These are phyloP conservation scores for Sarcoramphus papa DNA, from an alignment of 2,797 vertebrate species.

Conservation along the genomic window DNA sequence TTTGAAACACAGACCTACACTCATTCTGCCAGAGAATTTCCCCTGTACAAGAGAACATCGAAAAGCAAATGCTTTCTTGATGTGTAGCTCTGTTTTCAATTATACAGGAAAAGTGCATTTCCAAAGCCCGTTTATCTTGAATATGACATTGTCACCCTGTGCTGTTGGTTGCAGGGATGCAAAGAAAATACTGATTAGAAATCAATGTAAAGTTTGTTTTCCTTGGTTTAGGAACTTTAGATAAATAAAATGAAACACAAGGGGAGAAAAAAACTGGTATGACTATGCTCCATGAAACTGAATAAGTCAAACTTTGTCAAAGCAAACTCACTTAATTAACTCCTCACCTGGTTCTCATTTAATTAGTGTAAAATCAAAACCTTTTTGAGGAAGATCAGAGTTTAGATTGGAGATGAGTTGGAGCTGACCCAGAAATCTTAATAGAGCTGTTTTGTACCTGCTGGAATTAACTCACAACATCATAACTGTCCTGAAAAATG, in stretches of 20 bases:
- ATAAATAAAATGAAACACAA: background rate
- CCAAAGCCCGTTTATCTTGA: slow-evolving; percentile 43
- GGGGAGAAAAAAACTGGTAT: background rate
- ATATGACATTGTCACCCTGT: slow-evolving; percentile 31
- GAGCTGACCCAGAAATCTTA: background rate
- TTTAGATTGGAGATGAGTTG: background rate
- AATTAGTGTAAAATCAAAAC: slow-evolving; percentile 4
- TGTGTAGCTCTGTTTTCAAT: slow-evolving; percentile 28
- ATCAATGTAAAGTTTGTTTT: background rate
- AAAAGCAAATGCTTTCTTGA: slow-evolving; percentile 37
- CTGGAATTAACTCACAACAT: background rate
- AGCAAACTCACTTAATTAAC: background rate
- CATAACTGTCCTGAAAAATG: background rate
- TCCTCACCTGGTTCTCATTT: background rate
- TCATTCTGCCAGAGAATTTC: slow-evolving; percentile 18
- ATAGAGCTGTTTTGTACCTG: background rate
- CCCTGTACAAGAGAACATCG: background rate
- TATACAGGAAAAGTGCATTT: slow-evolving; percentile 38
- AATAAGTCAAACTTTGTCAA: background rate
- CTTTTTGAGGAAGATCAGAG: background rate
- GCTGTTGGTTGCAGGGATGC: background rate
- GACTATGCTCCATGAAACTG: background rate
- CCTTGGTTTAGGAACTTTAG: background rate
- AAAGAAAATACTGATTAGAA: slow-evolving; percentile 41
- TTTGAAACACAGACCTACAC: background rate